These are phyloP conservation scores for Halictus rubicundus DNA, from an alignment of 1,140 invertebrate species.

Conservation along the genomic window DNA sequence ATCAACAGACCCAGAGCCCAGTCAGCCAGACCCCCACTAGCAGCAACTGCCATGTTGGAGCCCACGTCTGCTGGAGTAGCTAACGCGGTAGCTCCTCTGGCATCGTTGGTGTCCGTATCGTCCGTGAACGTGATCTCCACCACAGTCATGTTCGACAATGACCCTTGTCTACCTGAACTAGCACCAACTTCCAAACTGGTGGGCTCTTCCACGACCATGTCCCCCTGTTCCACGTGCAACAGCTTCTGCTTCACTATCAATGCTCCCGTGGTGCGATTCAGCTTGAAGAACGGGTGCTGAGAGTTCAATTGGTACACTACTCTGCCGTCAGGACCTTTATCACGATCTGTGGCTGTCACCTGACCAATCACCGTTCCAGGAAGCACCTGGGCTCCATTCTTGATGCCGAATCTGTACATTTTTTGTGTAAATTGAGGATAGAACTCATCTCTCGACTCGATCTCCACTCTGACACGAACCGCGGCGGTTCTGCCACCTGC, in stretches of 20 bases:
- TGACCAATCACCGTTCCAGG: constrained; percentile 92
- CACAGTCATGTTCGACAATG: constrained; percentile 91
- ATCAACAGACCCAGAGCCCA: constrained; percentile 94
- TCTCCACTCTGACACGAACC: constrained; percentile 91
- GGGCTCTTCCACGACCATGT: constrained; percentile 82
- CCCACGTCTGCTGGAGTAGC: constrained; percentile 81
- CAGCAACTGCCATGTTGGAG: constrained; percentile 80
- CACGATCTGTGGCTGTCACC: constrained; percentile 93
- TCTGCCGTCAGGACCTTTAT: constrained; percentile 94
- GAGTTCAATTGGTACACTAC: constrained; percentile 93
- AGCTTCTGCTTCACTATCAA: constrained; percentile 91
- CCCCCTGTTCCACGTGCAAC: constrained; percentile 80
- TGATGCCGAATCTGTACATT: constrained; percentile 91
- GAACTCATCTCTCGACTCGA: constrained; percentile 96
- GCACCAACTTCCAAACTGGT: constrained; percentile 90
- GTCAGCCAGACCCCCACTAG: constrained; percentile 87
- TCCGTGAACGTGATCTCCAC: constrained; percentile 91
- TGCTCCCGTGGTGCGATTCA: constrained; percentile 94
- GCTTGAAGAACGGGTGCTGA: constrained; percentile 92
- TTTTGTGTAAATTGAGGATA: constrained; percentile 93
- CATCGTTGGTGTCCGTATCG: constrained; percentile 78
- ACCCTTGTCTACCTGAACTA: constrained; percentile 92
- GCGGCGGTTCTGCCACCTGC: constrained; percentile 88
- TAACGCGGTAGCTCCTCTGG: constrained; percentile 88
- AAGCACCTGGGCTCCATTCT: constrained; percentile 84